Percentiles rank a stretch among this genome's conserved stretches.
Evolutionary conservation across 2,113 vertebrate genomes (phyloP).

Genomic region (Chlorodrepanis virens): DNA sequence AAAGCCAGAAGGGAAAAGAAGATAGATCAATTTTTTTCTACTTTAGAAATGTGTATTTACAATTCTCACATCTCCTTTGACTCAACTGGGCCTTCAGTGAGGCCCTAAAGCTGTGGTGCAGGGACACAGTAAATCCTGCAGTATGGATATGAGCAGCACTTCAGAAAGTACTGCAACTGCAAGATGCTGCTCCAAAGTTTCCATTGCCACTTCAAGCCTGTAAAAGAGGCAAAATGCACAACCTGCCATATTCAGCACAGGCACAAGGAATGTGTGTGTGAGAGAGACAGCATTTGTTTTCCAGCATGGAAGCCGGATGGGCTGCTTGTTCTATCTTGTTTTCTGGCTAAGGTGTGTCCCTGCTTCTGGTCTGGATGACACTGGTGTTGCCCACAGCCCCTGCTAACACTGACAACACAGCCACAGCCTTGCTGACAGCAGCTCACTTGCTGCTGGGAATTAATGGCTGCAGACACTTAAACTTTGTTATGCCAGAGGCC

Average conservation of each 20-base stretch:
- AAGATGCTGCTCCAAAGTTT: neutral
- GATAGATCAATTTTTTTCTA: neutral
- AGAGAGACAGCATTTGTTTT: neutral
- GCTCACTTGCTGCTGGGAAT: neutral
- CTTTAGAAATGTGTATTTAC: neutral
- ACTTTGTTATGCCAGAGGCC: neutral
- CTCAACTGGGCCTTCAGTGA: neutral
- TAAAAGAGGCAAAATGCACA: neutral
- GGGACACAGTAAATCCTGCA: neutral
- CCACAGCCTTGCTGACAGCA: neutral
- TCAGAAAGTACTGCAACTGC: neutral
- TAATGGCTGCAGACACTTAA: neutral
- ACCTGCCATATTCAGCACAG: neutral
- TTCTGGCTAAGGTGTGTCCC: neutral
- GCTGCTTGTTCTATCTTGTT: neutral
- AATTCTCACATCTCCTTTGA: neutral
- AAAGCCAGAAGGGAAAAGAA: neutral
- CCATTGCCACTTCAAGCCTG: neutral
- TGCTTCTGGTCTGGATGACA: neutral
- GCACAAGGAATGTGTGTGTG: neutral
- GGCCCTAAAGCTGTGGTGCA: neutral
- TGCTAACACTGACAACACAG: neutral
- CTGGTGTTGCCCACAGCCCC: neutral
- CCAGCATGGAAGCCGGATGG: neutral
- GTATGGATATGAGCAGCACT: neutral